phyloP scores from a whole-genome alignment of 2,113 vertebrate genomes.

The Oncorhynchus keta region DNA sequence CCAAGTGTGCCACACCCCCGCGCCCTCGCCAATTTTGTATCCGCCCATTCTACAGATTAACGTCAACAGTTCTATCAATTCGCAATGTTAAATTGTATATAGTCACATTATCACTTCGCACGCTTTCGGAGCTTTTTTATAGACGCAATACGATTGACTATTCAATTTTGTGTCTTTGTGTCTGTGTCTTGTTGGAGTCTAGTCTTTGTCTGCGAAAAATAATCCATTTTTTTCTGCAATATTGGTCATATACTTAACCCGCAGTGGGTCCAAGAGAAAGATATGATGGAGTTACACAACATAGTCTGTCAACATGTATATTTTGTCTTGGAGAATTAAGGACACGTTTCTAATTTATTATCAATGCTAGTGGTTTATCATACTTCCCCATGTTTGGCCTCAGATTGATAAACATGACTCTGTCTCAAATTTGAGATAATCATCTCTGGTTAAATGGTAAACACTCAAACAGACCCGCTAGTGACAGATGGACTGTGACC shows the following conservation, averaged over 20 bases:
- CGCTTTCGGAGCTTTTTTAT: background rate
- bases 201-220: slow-evolving; percentile 18
- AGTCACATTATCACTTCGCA: too few relatives aligned
- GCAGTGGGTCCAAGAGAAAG: slow-evolving; percentile 2
- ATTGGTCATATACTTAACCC: slow-evolving; percentile 55
- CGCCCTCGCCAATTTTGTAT: background rate
- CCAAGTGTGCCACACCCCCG: slow-evolving; percentile 26
- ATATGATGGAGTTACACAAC: too few relatives aligned
- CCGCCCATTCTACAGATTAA: slow-evolving; percentile 20
- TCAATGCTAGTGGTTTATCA: too few relatives aligned
- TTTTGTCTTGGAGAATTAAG: too few relatives aligned
- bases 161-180: background rate
- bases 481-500: background rate
- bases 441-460: too few relatives aligned
- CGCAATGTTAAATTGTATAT: background rate
- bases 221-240: slow-evolving; percentile 52
- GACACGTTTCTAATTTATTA: too few relatives aligned
- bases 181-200: background rate
- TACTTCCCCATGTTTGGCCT: too few relatives aligned
- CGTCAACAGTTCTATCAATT: background rate
- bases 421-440: too few relatives aligned
- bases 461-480: too few relatives aligned
- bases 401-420: too few relatives aligned
- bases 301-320: too few relatives aligned
- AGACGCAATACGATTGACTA: too few relatives aligned